Evolutionary conservation across 2,888 invertebrate genomes (phyloP).

Genomic region (Morpho achilles): DNA sequence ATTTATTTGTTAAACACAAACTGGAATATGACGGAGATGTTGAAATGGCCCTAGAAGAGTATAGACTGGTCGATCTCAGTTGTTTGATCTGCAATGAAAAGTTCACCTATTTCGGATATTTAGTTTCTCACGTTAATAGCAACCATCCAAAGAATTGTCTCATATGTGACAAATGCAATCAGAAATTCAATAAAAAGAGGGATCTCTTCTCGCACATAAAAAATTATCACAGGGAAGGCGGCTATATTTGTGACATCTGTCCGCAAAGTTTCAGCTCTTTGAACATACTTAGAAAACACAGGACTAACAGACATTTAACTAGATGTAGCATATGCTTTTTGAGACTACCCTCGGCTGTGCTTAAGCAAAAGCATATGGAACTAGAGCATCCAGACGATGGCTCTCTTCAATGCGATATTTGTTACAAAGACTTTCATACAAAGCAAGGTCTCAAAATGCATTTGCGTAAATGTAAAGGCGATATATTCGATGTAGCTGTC

Average conservation of each 20-base stretch:
- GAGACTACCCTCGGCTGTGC: slow-evolving; percentile 57
- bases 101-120: slow-evolving; percentile 63
- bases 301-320: slow-evolving; percentile 59
- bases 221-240: slow-evolving; percentile 69
- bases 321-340: slow-evolving; percentile 60
- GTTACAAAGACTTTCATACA: slow-evolving; percentile 64
- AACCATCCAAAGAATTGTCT: slow-evolving; percentile 66
- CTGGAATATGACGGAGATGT: slow-evolving; percentile 56
- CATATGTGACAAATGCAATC: slow-evolving; percentile 64
- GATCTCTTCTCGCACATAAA: slow-evolving; percentile 69
- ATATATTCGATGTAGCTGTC: slow-evolving; percentile 44
- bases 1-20: slow-evolving; percentile 53
- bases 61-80: slow-evolving; percentile 52
- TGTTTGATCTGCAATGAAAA: slow-evolving; percentile 57
- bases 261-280: slow-evolving; percentile 56
- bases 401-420: slow-evolving; percentile 58
- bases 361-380: slow-evolving; percentile 65
- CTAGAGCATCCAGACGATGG: slow-evolving; percentile 67
- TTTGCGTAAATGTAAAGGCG: slow-evolving; percentile 56
- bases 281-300: slow-evolving; percentile 63
- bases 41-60: slow-evolving; percentile 67
- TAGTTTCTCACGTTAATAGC: slow-evolving; percentile 65
- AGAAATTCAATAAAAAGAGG: slow-evolving; percentile 65
- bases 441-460: slow-evolving; percentile 68
- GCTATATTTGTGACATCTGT: slow-evolving; percentile 62